Base-by-base conservation (phyloP, 2,113 vertebrate genomes). In the Xiphias gladius region DNA sequence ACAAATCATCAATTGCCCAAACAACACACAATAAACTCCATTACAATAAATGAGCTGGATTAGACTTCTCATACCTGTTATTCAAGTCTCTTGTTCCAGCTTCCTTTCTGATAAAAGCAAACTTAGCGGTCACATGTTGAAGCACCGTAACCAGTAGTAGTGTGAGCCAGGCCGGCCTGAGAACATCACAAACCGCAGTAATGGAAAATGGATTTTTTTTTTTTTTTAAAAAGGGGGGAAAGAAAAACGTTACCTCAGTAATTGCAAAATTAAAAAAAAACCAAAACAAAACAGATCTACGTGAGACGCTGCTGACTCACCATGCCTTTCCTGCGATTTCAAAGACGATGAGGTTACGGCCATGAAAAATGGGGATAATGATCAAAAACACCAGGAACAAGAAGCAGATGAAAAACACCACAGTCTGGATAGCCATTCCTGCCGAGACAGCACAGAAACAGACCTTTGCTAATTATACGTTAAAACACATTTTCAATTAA, bases 151-250 rank as follows among this genome's bases (percentile, higher is more conserved):
- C 94, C 78, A 97, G 46, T 4, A 93, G 71, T 82, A 99, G 69
- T 0, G 94, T 95, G 83, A 98, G 69, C 97, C 97, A 99, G 86
- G 94, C 96, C 7, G 97, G 96, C 97, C 97, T 99, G 90, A 76
- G 14, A n/a, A 73, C 2, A 28, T 10, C 20, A 52, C 74, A 72
- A 5, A 35, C 65, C 28, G 7, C 41, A 28, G 24, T 9, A 22
- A 30, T 14, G 30, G 12, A 50, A 4, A 20, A 54, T 1, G 1
- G 37, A 39, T 9, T 9, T n/a, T n/a, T n/a, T n/a, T n/a, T n/a
- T n/a, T n/a, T n/a, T n/a, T n/a, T n/a, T n/a, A n/a, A n/a, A n/a
- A n/a, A n/a, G n/a, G n/a, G 7, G 37, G 7, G 9, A 43, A 43
- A 24, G 55, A 13, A 3, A 3, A 20, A 8, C 5, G 7, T 65